phyloP scores from a whole-genome alignment of 2,113 vertebrate species.

The Cepphus grylle region DNA sequence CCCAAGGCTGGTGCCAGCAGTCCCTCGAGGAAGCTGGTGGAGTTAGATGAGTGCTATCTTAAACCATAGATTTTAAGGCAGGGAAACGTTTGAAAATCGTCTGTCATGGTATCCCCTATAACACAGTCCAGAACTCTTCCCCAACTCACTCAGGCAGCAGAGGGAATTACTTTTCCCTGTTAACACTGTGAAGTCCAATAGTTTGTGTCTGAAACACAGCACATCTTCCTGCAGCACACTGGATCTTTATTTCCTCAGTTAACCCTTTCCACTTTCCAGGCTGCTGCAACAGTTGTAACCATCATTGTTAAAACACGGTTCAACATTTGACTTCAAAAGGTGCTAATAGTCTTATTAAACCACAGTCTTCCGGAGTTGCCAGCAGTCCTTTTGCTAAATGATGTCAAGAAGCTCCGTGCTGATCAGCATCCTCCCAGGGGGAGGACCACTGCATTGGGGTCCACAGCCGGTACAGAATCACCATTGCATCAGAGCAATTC shows the following conservation, averaged over 20 bases:
- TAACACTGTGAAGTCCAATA: neutral
- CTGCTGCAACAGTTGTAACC: neutral
- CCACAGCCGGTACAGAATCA: neutral
- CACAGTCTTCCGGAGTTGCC: neutral
- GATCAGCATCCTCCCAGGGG: neutral
- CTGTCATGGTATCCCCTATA: neutral
- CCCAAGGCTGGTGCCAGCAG: neutral
- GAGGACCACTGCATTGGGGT: accelerated
- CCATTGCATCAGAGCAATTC: neutral
- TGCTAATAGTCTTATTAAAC: neutral
- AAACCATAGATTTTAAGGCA: neutral
- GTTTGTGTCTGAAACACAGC: neutral
- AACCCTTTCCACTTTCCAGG: neutral
- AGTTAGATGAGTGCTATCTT: neutral
- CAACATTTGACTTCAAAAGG: neutral
- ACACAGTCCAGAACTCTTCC: neutral
- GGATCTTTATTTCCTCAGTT: neutral
- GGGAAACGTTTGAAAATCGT: neutral
- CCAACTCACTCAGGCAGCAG: neutral
- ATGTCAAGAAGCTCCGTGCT: neutral
- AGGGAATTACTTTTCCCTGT: neutral
- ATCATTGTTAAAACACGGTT: neutral
- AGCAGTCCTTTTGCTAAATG: neutral
- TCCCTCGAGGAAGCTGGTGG: neutral
- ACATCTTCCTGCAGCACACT: neutral